Percentiles rank a stretch among this genome's conserved stretches.
phyloP scores from a whole-genome alignment of 2,888 invertebrate genomes.

The Sminthurinus aureus region DNA sequence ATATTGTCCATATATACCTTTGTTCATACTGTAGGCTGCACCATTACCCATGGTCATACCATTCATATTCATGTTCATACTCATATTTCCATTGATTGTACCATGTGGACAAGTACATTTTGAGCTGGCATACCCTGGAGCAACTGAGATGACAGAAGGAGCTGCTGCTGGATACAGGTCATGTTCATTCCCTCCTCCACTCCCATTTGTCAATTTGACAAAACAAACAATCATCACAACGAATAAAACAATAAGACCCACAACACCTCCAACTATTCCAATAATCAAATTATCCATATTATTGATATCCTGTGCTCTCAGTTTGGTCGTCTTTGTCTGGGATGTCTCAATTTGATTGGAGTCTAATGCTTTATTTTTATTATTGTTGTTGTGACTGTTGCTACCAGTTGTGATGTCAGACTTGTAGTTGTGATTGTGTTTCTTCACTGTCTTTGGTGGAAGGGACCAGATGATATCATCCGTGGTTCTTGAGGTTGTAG shows the following conservation, averaged over 20 bases:
- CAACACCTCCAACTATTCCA: slow-evolving; percentile 92
- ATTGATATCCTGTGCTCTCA: slow-evolving; percentile 67
- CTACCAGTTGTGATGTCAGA: neutral
- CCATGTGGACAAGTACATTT: slow-evolving; percentile 60
- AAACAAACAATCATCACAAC: slow-evolving; percentile 86
- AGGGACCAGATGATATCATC: slow-evolving; percentile 91
- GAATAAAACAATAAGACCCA: slow-evolving; percentile 86
- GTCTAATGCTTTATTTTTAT: neutral
- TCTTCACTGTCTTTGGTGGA: slow-evolving; percentile 63
- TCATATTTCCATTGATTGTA: slow-evolving; percentile 60
- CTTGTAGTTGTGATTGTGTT: neutral
- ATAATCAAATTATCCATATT: slow-evolving; percentile 94
- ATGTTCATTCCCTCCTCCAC: neutral
- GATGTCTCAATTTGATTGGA: slow-evolving; percentile 5
- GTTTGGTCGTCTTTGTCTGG: neutral
- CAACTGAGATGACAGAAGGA: slow-evolving; percentile 61
- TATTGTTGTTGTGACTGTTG: neutral
- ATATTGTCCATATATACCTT: neutral
- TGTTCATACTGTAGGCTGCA: slow-evolving; percentile 63
- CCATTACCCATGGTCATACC: slow-evolving; percentile 62
- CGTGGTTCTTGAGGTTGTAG: slow-evolving; percentile 68
- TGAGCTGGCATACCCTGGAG: slow-evolving; percentile 60
- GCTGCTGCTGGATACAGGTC: slow-evolving; percentile 62
- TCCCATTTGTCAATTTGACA: slow-evolving; percentile 75
- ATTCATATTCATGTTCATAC: slow-evolving; percentile 37